Evolutionary conservation across 2,888 invertebrate species (phyloP).

Genomic region (Ommatoiulus sabulosus): DNA sequence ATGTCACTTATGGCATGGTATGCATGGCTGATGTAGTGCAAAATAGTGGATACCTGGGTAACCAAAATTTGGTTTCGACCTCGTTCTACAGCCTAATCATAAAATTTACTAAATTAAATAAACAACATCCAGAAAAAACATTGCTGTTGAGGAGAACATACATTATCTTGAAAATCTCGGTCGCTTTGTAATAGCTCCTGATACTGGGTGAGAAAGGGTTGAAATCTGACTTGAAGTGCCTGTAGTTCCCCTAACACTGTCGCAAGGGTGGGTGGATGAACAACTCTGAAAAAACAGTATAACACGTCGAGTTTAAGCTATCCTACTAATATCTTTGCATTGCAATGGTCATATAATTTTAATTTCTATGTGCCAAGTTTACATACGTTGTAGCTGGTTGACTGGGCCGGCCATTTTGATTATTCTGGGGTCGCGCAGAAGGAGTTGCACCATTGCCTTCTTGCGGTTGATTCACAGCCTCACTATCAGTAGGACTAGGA

Average conservation of each 20-base stretch:
- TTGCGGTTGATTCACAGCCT: background rate
- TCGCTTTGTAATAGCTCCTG: constrained; percentile 75
- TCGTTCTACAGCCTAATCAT: constrained; percentile 58
- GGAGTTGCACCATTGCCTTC: background rate
- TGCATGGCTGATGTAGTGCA: constrained; percentile 89
- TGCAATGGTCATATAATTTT: background rate
- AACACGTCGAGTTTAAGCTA: too few relatives aligned
- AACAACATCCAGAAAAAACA: constrained; percentile 5
- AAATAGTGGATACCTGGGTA: constrained; percentile 80
- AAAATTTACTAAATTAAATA: constrained; percentile 29
- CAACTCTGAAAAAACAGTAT: constrained; percentile 49
- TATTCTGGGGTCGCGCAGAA: background rate
- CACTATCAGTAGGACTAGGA: constrained; percentile 23
- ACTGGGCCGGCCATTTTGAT: background rate
- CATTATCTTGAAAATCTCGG: constrained; percentile 70
- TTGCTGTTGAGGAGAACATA: constrained; percentile 62
- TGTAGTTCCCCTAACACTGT: constrained; percentile 72
- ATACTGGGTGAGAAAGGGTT: constrained; percentile 77
- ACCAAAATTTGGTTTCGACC: constrained; percentile 75
- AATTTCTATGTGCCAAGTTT: background rate
- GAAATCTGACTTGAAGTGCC: constrained; percentile 73
- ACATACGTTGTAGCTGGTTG: constrained; percentile 20
- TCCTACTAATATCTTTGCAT: background rate
- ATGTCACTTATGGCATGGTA: constrained; percentile 91
- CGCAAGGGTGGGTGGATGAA: constrained; percentile 72